Base-by-base conservation (phyloP, 2,888 invertebrate species). In the Proisotoma minuta region DNA sequence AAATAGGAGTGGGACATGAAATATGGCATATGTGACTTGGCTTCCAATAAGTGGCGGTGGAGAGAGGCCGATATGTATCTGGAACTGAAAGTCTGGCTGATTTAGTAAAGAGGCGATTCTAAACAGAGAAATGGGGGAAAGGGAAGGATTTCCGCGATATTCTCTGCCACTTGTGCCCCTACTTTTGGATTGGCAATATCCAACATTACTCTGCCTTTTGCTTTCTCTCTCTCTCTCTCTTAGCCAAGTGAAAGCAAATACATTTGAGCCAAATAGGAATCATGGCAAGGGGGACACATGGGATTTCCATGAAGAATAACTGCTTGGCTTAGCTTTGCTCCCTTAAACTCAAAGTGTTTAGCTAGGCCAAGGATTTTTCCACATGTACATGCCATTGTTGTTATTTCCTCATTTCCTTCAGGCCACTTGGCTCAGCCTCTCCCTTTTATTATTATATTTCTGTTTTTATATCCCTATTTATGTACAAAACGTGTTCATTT, bases 291-390 rank as follows among this genome's bases (percentile, higher is more conserved):
- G 39, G 54, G 54, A 54, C 54, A 54, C 54, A 39, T 39, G 54
- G 54, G 54, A 54, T 54, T 54, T 54, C n/a, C 39, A 54, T 54
- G 52, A 54, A 54, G 54, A 54, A 54, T 54, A 54, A 54, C 54
- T 54, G 54, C 54, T 54, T 24, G 39, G 54, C 54, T 54, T 54
- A 54, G 23, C 54, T 54, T 54, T 5, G 28, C 39, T 54, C 54
- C 39, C 54, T 54, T 54, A n/a, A 54, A 54, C 22, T 51, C 54
- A 23, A 34, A 54, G n/a, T 22, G 54, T 39, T 54, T n/a, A n/a
- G n/a, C n/a, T n/a, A n/a, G n/a, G n/a, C n/a, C n/a, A n/a, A 34
- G 15, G 15, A 34, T 34, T 34, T 34, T 34, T 8, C 34, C 15
- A 10, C 15, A 8, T 34, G 34, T 34, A 34, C 34, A 34, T 34